phyloP scores from a whole-genome alignment of 2,888 invertebrate species.

The Cartodere bifasciata region DNA sequence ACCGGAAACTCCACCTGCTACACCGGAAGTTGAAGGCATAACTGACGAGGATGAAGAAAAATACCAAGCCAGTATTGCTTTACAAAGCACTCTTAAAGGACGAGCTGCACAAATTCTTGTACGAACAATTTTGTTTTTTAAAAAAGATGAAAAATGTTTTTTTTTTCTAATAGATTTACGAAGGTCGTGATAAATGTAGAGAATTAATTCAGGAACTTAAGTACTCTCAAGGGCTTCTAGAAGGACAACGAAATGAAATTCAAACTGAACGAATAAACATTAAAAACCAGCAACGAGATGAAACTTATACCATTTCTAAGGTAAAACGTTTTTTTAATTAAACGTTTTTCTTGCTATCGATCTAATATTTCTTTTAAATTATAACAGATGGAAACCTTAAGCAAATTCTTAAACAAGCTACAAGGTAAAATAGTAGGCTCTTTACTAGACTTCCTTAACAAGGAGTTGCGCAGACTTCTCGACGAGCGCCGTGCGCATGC shows the following conservation, averaged over 20 bases:
- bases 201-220: slow-evolving; percentile 61
- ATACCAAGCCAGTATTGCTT: slow-evolving; percentile 43
- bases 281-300: slow-evolving; percentile 28
- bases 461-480: slow-evolving; percentile 62
- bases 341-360: too few relatives aligned
- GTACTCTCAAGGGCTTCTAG: slow-evolving; percentile 51
- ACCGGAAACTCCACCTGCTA: slow-evolving; percentile 17
- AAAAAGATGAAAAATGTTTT: slow-evolving; percentile 2
- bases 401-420: slow-evolving; percentile 51
- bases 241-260: slow-evolving; percentile 36
- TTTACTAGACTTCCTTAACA: slow-evolving; percentile 59
- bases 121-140: slow-evolving; percentile 10
- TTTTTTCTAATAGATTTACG: slow-evolving; percentile 46
- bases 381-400: slow-evolving; percentile 15
- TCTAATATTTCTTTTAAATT: too few relatives aligned
- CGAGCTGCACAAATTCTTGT: slow-evolving; percentile 61
- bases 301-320: slow-evolving; percentile 14
- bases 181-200: slow-evolving; percentile 53
- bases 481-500: slow-evolving; percentile 72
- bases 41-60: slow-evolving; percentile 32
- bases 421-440: slow-evolving; percentile 62
- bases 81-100: slow-evolving; percentile 58
- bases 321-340: too few relatives aligned
- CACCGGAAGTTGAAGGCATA: slow-evolving; percentile 26
- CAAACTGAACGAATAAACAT: slow-evolving; percentile 25